A percentile compares a stretch with the other conserved stretches of the same genome.
phyloP scores from a whole-genome alignment of 2,113 vertebrate species.

The Odontophorus gujanensis region DNA sequence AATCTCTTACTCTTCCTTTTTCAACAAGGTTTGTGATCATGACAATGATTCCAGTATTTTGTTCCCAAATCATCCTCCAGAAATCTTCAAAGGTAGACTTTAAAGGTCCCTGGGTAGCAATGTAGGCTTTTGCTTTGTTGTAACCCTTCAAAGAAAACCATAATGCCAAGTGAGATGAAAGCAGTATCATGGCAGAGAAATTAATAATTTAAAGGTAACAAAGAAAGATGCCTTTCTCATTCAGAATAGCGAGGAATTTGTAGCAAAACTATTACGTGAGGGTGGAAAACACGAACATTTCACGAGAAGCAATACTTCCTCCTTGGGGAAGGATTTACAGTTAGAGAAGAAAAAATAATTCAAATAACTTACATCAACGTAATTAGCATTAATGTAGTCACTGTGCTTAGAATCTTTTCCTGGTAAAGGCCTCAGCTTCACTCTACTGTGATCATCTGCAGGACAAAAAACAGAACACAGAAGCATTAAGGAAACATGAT shows the following conservation, averaged over 20 bases:
- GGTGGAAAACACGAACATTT: neutral
- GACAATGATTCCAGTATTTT: constrained; percentile 94
- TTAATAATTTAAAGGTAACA: constrained; percentile 70
- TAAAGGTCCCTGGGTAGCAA: constrained; percentile 97
- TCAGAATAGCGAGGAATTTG: neutral
- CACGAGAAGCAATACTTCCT: neutral
- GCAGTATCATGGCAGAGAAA: constrained; percentile 39
- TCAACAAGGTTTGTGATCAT: constrained; percentile 99
- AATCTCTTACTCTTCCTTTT: constrained; percentile 92
- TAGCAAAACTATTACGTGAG: neutral
- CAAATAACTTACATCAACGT: constrained; percentile 92
- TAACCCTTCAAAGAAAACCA: constrained; percentile 89
- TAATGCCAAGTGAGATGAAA: constrained; percentile 68
- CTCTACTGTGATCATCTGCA: constrained; percentile 97
- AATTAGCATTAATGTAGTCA: constrained; percentile 99
- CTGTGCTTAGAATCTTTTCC: constrained; percentile 99
- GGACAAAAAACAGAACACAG: constrained; percentile 26
- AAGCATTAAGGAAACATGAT: neutral
- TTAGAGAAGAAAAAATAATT: constrained; percentile 4
- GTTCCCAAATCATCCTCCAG: constrained; percentile 99
- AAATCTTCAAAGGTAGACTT: constrained; percentile 99
- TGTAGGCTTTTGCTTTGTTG: constrained; percentile 95
- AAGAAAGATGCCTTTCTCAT: constrained; percentile 37
- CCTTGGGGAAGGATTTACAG: constrained; percentile 15
- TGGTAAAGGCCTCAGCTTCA: constrained; percentile 93